A percentile compares a stretch with the other conserved stretches of the same genome.
phyloP scores from a whole-genome alignment of 2,113 vertebrate genomes.

The Gopherus evgoodei region DNA sequence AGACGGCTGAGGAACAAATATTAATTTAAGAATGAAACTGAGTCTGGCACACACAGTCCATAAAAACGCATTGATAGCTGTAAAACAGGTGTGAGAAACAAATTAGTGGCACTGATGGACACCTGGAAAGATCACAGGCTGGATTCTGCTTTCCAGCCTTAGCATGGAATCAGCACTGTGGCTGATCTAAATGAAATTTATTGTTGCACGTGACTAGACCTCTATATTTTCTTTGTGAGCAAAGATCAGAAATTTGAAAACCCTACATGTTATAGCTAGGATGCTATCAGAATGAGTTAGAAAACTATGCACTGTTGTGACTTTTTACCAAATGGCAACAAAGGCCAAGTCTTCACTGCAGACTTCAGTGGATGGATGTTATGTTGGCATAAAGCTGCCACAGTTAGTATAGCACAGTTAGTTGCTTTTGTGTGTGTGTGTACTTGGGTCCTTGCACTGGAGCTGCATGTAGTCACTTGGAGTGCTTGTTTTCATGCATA shows the following conservation, averaged over 20 bases:
- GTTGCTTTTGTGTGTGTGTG: too few species aligned
- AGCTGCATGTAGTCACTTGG: not conserved
- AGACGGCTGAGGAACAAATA: not conserved
- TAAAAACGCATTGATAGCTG: not conserved
- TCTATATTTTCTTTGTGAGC: not conserved
- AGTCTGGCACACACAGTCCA: not conserved
- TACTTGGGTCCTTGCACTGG: not conserved
- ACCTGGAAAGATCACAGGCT: conserved; percentile 2
- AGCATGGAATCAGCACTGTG: not conserved
- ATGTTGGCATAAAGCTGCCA: not conserved
- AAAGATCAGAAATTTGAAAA: conserved; percentile 10
- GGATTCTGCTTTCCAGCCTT: not conserved
- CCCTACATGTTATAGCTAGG: not conserved
- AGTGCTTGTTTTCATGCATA: not conserved
- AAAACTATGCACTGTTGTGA: not conserved
- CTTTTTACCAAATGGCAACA: not conserved
- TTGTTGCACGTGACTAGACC: not conserved
- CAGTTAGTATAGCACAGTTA: not conserved
- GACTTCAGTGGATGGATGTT: not conserved
- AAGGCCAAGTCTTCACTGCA: not conserved
- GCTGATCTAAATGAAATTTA: not conserved
- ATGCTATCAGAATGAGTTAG: not conserved
- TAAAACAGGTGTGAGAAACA: not conserved
- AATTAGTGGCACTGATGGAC: not conserved
- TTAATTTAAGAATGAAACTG: not conserved